Evolutionary conservation across 2,888 invertebrate species (phyloP).

Genomic region (Oxytorus armatus): DNA sequence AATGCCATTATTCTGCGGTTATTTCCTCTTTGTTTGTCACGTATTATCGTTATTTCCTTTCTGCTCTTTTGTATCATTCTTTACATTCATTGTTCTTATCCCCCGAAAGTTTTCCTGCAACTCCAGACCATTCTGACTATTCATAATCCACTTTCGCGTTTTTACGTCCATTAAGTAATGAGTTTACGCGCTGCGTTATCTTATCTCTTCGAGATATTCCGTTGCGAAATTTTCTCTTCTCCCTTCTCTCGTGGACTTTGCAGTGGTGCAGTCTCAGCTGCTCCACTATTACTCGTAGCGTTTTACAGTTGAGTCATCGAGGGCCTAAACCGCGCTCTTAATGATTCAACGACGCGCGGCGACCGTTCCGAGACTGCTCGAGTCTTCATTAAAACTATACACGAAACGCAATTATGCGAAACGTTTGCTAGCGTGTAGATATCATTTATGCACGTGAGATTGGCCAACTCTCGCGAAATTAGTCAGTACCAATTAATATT

Average conservation of each 20-base stretch:
- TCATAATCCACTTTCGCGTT: slow-evolving; percentile 39
- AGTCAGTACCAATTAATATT: slow-evolving; percentile 29
- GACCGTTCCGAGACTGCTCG: neutral
- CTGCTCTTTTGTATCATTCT: neutral
- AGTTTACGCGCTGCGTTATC: slow-evolving; percentile 43
- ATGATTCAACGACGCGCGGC: slow-evolving; percentile 54
- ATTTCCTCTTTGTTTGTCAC: no score
- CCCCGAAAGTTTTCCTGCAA: neutral
- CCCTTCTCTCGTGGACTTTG: slow-evolving; percentile 57
- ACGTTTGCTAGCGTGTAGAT: slow-evolving; percentile 11
- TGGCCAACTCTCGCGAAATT: slow-evolving; percentile 52
- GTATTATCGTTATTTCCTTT: no score
- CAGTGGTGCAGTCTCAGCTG: slow-evolving; percentile 23
- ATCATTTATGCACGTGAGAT: slow-evolving; percentile 44
- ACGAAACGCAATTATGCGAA: slow-evolving; percentile 44
- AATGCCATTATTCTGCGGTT: no score
- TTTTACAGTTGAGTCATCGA: slow-evolving; percentile 55
- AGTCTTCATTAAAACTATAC: slow-evolving; percentile 62
- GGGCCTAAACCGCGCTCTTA: slow-evolving; percentile 32
- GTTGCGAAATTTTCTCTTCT: slow-evolving; percentile 44
- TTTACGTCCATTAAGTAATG: slow-evolving; percentile 31
- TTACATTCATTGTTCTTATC: slow-evolving; percentile 19
- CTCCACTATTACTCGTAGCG: slow-evolving; percentile 28
- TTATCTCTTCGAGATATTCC: slow-evolving; percentile 43
- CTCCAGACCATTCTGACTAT: neutral